These are phyloP conservation scores for Sylvilagus bachmani DNA, from an alignment of 2,113 vertebrate genomes.

Conservation along the genomic window DNA sequence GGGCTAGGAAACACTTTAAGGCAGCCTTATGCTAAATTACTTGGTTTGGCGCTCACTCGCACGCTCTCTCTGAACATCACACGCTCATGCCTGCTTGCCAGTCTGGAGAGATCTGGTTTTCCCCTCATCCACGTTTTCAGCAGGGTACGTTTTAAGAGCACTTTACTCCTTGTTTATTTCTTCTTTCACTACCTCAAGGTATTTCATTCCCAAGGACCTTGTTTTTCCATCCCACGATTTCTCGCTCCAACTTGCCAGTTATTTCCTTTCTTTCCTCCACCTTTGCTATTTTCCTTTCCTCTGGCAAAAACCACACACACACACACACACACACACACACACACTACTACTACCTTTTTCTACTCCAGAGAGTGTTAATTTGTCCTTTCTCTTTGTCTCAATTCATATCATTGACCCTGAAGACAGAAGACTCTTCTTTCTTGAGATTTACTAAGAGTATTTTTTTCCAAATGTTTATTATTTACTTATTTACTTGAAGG, in stretches of 20 bases:
- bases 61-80: not conserved
- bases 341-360: not conserved
- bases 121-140: constrained; percentile 36
- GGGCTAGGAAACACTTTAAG: constrained; percentile 58
- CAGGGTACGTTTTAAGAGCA: constrained; percentile 37
- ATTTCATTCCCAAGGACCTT: constrained; percentile 52
- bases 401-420: not conserved
- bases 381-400: constrained; percentile 22
- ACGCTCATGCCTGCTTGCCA: constrained; percentile 32
- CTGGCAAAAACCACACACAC: not conserved
- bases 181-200: constrained; percentile 52
- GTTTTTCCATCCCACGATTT: constrained; percentile 62
- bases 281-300: constrained; percentile 68
- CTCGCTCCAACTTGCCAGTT: constrained; percentile 18
- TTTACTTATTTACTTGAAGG: no score
- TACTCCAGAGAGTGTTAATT: not conserved
- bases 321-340: not conserved
- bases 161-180: constrained; percentile 60
- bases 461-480: no score
- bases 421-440: not conserved
- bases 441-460: not conserved
- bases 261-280: constrained; percentile 26
- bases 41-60: constrained; percentile 48
- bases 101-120: not conserved
- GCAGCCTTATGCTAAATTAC: constrained; percentile 53